phyloP scores from a whole-genome alignment of 2,888 invertebrate genomes.

The Odontothrips loti region DNA sequence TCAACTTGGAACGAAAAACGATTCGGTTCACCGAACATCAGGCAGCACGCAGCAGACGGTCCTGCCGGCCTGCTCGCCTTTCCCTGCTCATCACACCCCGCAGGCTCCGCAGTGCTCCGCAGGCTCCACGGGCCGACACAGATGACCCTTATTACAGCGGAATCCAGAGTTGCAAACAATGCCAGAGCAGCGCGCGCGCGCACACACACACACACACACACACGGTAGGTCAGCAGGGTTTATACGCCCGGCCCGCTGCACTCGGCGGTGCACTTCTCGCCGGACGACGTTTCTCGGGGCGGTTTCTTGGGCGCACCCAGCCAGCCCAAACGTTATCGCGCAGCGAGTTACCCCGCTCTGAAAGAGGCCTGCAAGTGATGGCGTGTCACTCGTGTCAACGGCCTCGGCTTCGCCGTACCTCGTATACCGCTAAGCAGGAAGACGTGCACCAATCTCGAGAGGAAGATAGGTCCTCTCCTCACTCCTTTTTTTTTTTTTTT shows the following conservation, averaged over 20 bases:
- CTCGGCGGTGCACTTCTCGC: neutral
- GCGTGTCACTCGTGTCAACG: too few relatives aligned
- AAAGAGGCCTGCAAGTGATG: too few relatives aligned
- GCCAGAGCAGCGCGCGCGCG: neutral
- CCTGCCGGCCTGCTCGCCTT: neutral
- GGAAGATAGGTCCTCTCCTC: too few relatives aligned
- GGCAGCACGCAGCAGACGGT: neutral
- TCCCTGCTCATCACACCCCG: neutral
- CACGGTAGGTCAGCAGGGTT: too few relatives aligned
- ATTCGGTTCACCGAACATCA: slow-evolving; percentile 24
- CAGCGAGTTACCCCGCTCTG: too few relatives aligned
- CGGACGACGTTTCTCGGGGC: too few relatives aligned
- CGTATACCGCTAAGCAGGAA: too few relatives aligned
- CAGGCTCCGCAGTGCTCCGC: neutral
- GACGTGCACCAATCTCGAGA: too few relatives aligned
- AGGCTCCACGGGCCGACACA: neutral
- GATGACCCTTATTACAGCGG: slow-evolving; percentile 13
- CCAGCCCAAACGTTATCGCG: too few relatives aligned
- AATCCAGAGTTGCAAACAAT: neutral
- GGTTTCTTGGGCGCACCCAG: too few relatives aligned
- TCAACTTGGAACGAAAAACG: slow-evolving; percentile 18
- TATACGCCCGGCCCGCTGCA: neutral
- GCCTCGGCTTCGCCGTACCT: too few relatives aligned
- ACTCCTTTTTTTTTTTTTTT: too few relatives aligned
- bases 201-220: neutral